These are phyloP conservation scores for Carlito syrichta DNA, from an alignment of 2,113 vertebrate genomes.

Conservation along the genomic window DNA sequence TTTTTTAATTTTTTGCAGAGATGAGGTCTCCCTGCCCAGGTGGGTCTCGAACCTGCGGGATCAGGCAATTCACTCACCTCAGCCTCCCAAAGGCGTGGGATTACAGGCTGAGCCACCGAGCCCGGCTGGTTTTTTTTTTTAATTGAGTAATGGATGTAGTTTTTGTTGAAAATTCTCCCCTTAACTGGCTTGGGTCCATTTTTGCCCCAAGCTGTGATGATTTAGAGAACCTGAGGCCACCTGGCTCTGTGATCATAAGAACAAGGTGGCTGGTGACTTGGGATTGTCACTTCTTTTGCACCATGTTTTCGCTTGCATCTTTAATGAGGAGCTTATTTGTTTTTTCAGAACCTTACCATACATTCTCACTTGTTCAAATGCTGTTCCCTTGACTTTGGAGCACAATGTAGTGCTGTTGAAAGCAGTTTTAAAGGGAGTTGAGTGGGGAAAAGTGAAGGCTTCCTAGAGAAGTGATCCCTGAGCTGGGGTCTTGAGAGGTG, in stretches of 20 bases:
- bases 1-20: no score
- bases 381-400: not conserved
- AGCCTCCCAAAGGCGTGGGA: no score
- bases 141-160: not conserved
- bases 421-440: not conserved
- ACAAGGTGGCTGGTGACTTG: not conserved
- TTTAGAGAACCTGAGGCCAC: not conserved
- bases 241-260: not conserved
- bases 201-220: not conserved
- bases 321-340: not conserved
- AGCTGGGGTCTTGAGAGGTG: not conserved
- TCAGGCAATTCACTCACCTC: no score
- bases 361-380: not conserved
- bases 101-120: no score
- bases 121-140: no score
- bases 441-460: not conserved
- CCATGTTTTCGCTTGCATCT: not conserved
- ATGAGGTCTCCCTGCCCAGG: no score
- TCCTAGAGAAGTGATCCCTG: not conserved
- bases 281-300: not conserved
- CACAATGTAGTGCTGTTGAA: not conserved
- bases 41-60: no score
- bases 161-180: not conserved
- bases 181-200: not conserved
- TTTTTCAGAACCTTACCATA: not conserved